Conservation (phyloP, 2,113 vertebrate species). For the Heloderma charlesbogerti region DNA sequence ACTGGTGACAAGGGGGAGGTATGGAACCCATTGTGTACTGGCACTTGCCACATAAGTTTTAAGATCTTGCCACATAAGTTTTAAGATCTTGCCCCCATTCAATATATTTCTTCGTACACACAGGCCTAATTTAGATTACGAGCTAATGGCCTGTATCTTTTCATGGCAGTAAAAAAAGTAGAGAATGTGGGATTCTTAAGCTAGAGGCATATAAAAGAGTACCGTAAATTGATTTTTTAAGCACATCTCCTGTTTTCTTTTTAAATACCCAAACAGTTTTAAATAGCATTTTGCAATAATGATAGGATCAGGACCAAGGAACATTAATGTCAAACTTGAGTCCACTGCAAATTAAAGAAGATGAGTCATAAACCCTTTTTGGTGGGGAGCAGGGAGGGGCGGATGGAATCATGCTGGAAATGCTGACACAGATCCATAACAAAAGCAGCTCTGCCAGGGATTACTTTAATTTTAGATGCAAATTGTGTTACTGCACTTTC, state of each 20-base stretch:
- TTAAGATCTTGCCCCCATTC: slow-evolving; percentile 25
- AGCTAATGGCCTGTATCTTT: background rate
- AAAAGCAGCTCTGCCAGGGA: slow-evolving; percentile 60
- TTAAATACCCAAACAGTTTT: slow-evolving; percentile 30
- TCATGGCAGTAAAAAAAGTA: slow-evolving; percentile 32
- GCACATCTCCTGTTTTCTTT: background rate
- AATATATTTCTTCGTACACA: slow-evolving; percentile 1
- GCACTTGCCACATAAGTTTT: slow-evolving; percentile 48
- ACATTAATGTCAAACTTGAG: slow-evolving; percentile 52
- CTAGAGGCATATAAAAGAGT: background rate
- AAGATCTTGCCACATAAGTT: slow-evolving; percentile 45
- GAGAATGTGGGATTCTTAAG: background rate
- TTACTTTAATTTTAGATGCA: slow-evolving; percentile 68
- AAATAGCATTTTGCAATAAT: slow-evolving; percentile 58
- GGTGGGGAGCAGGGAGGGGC: background rate
- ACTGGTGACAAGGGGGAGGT: background rate
- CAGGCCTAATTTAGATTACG: background rate
- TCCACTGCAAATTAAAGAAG: slow-evolving; percentile 59
- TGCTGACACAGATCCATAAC: slow-evolving; percentile 58
- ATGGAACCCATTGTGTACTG: slow-evolving; percentile 30
- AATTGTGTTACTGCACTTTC: slow-evolving; percentile 21
- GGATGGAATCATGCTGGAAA: slow-evolving; percentile 58
- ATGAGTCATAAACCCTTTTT: slow-evolving; percentile 63
- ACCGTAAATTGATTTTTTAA: slow-evolving; percentile 28
- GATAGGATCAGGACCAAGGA: slow-evolving; percentile 36